Evolutionary conservation across 2,888 invertebrate genomes (phyloP).

Genomic region (Drosophila kokeensis): DNA sequence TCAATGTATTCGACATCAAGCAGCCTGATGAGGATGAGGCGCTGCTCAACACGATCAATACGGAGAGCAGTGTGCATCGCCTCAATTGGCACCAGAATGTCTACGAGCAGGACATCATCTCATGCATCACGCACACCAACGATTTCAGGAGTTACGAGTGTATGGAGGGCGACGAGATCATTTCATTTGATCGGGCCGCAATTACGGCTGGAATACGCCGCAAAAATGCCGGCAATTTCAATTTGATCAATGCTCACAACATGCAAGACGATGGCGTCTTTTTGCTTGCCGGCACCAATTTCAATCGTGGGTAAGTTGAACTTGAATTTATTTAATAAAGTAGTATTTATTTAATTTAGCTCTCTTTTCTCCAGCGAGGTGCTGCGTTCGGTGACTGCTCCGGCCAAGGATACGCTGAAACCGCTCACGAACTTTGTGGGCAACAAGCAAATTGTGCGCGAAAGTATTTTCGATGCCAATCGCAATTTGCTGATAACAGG

Average conservation of each 20-base stretch:
- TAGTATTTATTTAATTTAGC: background rate
- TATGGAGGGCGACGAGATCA: conserved; percentile 87
- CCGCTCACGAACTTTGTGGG: conserved; percentile 87
- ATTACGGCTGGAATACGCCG: conserved; percentile 88
- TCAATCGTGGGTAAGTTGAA: conserved; percentile 86
- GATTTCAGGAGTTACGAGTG: conserved; percentile 90
- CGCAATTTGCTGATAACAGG: conserved; percentile 88
- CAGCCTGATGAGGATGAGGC: conserved; percentile 92
- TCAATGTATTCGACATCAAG: conserved; percentile 93
- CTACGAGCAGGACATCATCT: conserved; percentile 86
- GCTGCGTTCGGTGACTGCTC: conserved; percentile 86
- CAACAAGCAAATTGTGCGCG: conserved; percentile 90
- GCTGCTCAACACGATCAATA: conserved; percentile 90
- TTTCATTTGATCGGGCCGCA: conserved; percentile 86
- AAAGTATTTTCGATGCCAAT: conserved; percentile 88
- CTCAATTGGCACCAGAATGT: conserved; percentile 86
- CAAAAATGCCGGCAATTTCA: conserved; percentile 87
- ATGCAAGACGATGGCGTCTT: conserved; percentile 86
- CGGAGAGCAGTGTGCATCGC: conserved; percentile 90
- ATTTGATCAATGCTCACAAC: conserved; percentile 88
- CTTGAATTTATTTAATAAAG: rapidly evolving
- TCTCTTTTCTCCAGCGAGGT: conserved; percentile 74
- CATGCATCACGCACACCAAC: conserved; percentile 90
- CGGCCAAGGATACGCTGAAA: conserved; percentile 85
- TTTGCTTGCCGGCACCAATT: conserved; percentile 89